Evolutionary conservation across 2,888 invertebrate genomes (phyloP), one percentile per base, ranked within the genome.

Genomic region (Malachius bipustulatus): DNA sequence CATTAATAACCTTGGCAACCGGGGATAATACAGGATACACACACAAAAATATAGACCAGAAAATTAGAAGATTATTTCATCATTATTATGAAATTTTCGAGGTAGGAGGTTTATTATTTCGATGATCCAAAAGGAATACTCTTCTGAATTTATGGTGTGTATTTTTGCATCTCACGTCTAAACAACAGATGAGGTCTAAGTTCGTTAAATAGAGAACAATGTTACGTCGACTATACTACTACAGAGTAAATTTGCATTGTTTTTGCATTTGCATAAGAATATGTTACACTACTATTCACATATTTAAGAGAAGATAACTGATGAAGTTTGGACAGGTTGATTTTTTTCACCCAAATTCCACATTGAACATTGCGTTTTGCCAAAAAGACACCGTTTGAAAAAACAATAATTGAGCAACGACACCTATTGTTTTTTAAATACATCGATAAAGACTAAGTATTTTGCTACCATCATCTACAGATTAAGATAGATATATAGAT

Each of bases 301-400:
- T n/a, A n/a, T n/a, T n/a, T n/a, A n/a, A n/a, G n/a, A n/a, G n/a
- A n/a, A n/a, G n/a, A n/a, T n/a, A n/a, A n/a, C n/a, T n/a, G n/a
- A n/a, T n/a, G 24, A 19, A 8, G 6, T 19, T 19, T 19, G 6
- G 24, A 19, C 6, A 19, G 6, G 24, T 19, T 19, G 24, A 19
- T 19, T 19, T 19, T 19, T 19, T 62, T 63, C 64, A 64, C 64
- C 64, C 64, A 64, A 64, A 64, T 64, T 64, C 64, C 64, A 59
- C 54, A 57, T 56, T 47, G 51, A 54, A 58, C 54, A 57, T 55
- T 56, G 59, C 61, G 60, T 59, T 57, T 59, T 60, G 60, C 60
- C 60, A 60, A 59, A 60, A 59, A 55, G 57, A 58, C 56, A 58
- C 48, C 43, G 47, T 49, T 46, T 40, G n/a, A n/a, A n/a, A n/a